Evolutionary conservation across 2,888 invertebrate species (phyloP).

Genomic region (Rhingia campestris): DNA sequence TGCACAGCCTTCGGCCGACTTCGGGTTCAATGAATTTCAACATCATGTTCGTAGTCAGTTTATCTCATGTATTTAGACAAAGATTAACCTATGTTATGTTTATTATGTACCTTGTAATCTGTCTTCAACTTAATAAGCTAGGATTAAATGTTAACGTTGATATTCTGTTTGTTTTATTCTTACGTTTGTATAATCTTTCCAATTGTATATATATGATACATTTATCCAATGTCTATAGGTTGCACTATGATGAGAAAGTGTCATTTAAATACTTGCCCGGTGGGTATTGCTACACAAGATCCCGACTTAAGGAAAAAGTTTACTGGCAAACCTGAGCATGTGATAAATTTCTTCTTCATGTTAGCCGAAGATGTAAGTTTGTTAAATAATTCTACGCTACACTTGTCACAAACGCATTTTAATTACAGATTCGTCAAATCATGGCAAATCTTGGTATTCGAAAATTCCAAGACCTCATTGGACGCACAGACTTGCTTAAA

Average conservation of each 20-base stretch:
- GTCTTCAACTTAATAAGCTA: no score
- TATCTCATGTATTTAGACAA: no score
- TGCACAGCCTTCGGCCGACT: no score
- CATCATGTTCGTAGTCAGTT: no score
- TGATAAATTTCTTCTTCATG: slow-evolving; percentile 98
- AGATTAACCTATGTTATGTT: no score
- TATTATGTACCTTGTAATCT: no score
- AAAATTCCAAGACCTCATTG: slow-evolving; percentile 94
- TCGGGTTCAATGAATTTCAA: no score
- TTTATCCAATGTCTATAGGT: slow-evolving; percentile 81
- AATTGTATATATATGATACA: background rate
- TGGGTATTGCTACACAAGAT: slow-evolving; percentile 99
- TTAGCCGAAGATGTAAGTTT: slow-evolving; percentile 95
- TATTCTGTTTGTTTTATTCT: background rate
- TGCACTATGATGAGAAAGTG: slow-evolving; percentile 99
- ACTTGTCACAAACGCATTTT: background rate
- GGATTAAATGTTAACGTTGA: no score
- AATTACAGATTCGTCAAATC: slow-evolving; percentile 89
- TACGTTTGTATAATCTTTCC: background rate
- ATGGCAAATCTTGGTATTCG: slow-evolving; percentile 96
- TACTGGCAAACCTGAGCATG: slow-evolving; percentile 98
- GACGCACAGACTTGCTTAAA: slow-evolving; percentile 93
- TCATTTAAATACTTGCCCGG: slow-evolving; percentile 99
- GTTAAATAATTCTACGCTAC: background rate
- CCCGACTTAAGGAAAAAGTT: slow-evolving; percentile 97